Conservation (phyloP, 30 jellyfish, hydroid and myxozoan species). For the Cassiopea xamachana region DNA sequence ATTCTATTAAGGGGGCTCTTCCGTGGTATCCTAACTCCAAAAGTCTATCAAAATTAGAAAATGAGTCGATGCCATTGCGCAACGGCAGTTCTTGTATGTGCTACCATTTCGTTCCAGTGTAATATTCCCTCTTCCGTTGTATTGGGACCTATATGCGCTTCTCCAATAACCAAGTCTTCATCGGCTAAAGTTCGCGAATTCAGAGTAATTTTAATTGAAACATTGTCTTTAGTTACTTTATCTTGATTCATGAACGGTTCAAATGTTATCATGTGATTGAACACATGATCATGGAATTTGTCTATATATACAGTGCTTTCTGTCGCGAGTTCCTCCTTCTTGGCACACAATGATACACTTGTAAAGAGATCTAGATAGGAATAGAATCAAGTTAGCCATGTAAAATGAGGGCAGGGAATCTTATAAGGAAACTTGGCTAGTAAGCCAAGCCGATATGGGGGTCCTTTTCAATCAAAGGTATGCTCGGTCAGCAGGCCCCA, state of each 20-base stretch:
- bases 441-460: no score
- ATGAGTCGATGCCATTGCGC: conserved; percentile 81
- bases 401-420: no score
- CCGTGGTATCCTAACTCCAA: background rate
- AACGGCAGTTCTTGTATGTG: conserved; percentile 54
- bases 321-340: conserved; percentile 9
- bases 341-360: conserved; percentile 43
- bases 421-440: no score
- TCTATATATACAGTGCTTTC: conserved; percentile 37
- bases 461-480: no score
- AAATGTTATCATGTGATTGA: conserved; percentile 59
- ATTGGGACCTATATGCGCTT: conserved; percentile 64
- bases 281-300: conserved; percentile 38
- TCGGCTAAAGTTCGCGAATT: conserved; percentile 45
- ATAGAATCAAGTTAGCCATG: background rate
- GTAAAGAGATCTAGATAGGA: conserved; percentile 42
- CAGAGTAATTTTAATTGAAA: conserved; percentile 31
- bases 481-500: no score
- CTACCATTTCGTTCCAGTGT: conserved; percentile 71
- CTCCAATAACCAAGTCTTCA: conserved; percentile 54
- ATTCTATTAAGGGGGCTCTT: no score
- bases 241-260: conserved; percentile 59
- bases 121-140: conserved; percentile 71
- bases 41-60: background rate
- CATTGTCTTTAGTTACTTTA: conserved; percentile 31